A percentile compares a stretch with the other conserved stretches of the same genome.
phyloP scores from a whole-genome alignment of 2,888 invertebrate species.

The Anarsia innoxiella region DNA sequence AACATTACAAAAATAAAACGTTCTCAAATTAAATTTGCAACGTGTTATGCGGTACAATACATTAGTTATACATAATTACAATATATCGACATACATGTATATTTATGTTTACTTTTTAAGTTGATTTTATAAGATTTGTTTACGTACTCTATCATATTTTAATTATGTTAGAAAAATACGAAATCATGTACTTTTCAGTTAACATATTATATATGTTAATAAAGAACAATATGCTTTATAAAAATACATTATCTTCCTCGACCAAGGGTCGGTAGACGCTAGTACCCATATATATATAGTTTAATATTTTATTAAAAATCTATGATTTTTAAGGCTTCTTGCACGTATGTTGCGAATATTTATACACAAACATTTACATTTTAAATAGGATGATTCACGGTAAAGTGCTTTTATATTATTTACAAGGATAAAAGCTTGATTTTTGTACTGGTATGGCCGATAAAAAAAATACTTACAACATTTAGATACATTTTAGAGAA shows the following conservation, averaged over 20 bases:
- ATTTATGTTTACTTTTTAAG: slow-evolving; percentile 55
- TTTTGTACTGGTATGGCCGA: slow-evolving; percentile 71
- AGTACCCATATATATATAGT: slow-evolving; percentile 62
- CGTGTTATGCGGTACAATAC: slow-evolving; percentile 38
- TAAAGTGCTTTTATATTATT: slow-evolving; percentile 56
- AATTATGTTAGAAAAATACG: slow-evolving; percentile 71
- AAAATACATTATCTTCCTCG: slow-evolving; percentile 68
- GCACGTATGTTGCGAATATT: slow-evolving; percentile 64
- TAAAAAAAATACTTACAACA: slow-evolving; percentile 53
- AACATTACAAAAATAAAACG: slow-evolving; percentile 34
- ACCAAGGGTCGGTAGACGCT: slow-evolving; percentile 59
- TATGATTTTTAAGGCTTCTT: slow-evolving; percentile 73
- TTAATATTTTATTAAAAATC: slow-evolving; percentile 55
- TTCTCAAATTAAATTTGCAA: slow-evolving; percentile 60
- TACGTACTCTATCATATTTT: slow-evolving; percentile 58
- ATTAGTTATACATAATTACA: slow-evolving; percentile 12
- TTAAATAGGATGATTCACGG: slow-evolving; percentile 65
- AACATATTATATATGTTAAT: slow-evolving; percentile 74
- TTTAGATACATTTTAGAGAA: slow-evolving; percentile 48
- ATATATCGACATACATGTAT: slow-evolving; percentile 32
- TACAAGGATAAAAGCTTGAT: slow-evolving; percentile 50
- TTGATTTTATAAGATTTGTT: slow-evolving; percentile 45
- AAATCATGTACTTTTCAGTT: slow-evolving; percentile 72
- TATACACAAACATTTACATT: slow-evolving; percentile 25
- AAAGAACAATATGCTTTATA: slow-evolving; percentile 73